phyloP scores from a whole-genome alignment of 2,888 invertebrate species.

The Oeneis ivallda region DNA sequence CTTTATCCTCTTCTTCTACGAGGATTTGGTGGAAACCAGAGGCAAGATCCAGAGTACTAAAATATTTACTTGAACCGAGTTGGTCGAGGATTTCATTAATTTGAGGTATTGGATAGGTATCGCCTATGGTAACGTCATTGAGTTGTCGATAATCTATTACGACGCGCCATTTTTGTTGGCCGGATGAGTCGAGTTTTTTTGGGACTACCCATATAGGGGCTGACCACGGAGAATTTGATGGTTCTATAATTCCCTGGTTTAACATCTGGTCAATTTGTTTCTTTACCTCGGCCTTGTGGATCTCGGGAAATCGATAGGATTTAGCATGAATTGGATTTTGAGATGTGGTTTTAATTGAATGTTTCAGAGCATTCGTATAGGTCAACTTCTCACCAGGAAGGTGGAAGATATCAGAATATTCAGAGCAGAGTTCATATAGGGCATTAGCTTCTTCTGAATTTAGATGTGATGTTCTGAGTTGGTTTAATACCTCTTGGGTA shows the following conservation, averaged over 20 bases:
- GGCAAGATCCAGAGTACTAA: conserved; percentile 32
- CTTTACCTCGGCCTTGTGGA: conserved; percentile 36
- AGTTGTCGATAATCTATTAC: conserved; percentile 38
- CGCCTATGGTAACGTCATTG: conserved; percentile 41
- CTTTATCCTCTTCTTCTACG: not conserved
- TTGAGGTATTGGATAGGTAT: conserved; percentile 41
- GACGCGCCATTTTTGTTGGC: conserved; percentile 32
- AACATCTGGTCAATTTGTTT: conserved; percentile 38
- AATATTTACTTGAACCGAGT: conserved; percentile 41
- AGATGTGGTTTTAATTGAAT: conserved; percentile 4
- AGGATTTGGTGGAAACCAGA: conserved; percentile 38
- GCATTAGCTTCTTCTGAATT: not conserved
- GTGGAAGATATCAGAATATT: conserved; percentile 16
- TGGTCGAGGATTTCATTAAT: conserved; percentile 43
- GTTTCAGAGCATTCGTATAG: conserved; percentile 1
- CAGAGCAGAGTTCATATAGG: not conserved
- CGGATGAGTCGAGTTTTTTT: conserved; percentile 34
- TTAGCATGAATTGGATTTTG: conserved; percentile 26
- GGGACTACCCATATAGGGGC: conserved; percentile 27
- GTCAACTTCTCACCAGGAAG: not conserved
- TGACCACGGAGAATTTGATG: conserved; percentile 24
- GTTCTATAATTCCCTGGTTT: conserved; percentile 39
- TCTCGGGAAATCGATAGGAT: conserved; percentile 39
- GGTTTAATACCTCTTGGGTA: not conserved
- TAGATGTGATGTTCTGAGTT: not conserved